Conservation (phyloP, 2,797 vertebrate genomes). For the Rhinichthys osculus region DNA sequence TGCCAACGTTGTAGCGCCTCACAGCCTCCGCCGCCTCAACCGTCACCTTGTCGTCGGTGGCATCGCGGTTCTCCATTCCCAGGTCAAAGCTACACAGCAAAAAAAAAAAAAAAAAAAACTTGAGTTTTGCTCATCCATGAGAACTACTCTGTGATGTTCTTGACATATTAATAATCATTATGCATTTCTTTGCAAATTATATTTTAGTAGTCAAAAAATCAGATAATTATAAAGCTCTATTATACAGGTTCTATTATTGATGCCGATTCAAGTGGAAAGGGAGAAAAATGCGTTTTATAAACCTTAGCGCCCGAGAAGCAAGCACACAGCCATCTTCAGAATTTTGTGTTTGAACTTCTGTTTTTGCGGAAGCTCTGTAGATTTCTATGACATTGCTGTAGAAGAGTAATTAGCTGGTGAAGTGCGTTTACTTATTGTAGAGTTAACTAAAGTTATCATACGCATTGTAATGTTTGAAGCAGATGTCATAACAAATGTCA, state of each 20-base stretch:
- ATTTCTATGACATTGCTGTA: no score
- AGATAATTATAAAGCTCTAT: neutral
- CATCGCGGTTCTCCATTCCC: constrained; percentile 93
- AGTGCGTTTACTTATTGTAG: no score
- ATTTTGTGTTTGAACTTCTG: no score
- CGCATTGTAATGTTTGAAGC: no score
- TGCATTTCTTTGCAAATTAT: neutral
- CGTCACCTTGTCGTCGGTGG: constrained; percentile 90
- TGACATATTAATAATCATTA: neutral
- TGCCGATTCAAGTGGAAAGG: neutral
- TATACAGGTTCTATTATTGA: neutral
- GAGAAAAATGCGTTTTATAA: neutral
- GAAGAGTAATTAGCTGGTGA: no score
- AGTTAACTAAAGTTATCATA: no score
- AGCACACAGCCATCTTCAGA: neutral
- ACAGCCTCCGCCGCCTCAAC: constrained; percentile 94
- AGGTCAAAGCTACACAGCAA: constrained; percentile 86
- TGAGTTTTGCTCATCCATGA: neutral
- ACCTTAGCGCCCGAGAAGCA: neutral
- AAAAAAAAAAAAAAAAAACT: neutral
- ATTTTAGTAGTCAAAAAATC: neutral
- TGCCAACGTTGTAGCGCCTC: constrained; percentile 87
- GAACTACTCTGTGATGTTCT: neutral
- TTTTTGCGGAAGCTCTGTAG: no score
- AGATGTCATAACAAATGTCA: no score